Evolutionary conservation across 2,888 invertebrate species (phyloP).

Genomic region (Tinea semifulvella): DNA sequence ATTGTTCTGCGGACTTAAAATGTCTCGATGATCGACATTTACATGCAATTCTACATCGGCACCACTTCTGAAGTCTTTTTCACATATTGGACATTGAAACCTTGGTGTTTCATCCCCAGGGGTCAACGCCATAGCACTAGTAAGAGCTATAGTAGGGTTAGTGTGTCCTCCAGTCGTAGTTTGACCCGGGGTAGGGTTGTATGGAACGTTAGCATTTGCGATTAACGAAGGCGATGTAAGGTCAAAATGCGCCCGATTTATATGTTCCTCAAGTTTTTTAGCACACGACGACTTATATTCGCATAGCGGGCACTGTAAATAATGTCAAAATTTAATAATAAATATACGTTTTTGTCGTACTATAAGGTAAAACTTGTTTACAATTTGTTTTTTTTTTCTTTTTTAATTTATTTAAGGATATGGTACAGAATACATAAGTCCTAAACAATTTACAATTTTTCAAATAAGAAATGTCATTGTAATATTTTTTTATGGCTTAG

Average conservation of each 20-base stretch:
- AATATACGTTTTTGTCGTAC: no score
- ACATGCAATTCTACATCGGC: slow-evolving; percentile 86
- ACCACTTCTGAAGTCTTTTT: slow-evolving; percentile 74
- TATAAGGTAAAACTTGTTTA: slow-evolving; percentile 1
- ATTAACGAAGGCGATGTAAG: slow-evolving; percentile 76
- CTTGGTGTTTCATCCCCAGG: slow-evolving; percentile 55
- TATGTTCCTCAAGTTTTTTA: slow-evolving; percentile 80
- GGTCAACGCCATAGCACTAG: slow-evolving; percentile 54
- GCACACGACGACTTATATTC: slow-evolving; percentile 79
- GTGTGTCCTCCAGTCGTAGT: slow-evolving; percentile 42
- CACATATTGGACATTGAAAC: slow-evolving; percentile 83
- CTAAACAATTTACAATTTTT: no score
- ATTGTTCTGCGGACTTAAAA: slow-evolving; percentile 72
- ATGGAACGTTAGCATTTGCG: slow-evolving; percentile 44
- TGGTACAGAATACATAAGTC: background rate
- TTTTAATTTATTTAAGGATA: background rate
- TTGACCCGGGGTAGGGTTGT: slow-evolving; percentile 28
- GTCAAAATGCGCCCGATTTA: slow-evolving; percentile 86
- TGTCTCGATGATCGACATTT: slow-evolving; percentile 85
- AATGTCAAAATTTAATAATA: no score
- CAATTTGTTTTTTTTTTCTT: background rate
- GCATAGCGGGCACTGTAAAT: slow-evolving; percentile 79
- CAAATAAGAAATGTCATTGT: no score
- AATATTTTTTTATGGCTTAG: no score
- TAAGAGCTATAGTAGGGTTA: slow-evolving; percentile 35